Evolutionary conservation across 1,140 invertebrate genomes (phyloP).

Genomic region (Diploscapter pachys): DNA sequence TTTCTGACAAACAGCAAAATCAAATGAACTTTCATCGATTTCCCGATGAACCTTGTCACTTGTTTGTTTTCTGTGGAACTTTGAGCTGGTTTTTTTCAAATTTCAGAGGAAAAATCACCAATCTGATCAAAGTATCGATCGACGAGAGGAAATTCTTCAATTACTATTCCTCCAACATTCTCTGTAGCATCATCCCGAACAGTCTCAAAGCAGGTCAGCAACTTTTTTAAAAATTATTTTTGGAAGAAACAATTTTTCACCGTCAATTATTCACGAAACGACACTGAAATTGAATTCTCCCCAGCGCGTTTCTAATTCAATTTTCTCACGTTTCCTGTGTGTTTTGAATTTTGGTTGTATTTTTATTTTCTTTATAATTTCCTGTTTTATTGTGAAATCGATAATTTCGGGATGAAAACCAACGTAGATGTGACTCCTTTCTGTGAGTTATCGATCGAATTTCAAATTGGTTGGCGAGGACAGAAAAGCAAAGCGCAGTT

Average conservation of each 20-base stretch:
- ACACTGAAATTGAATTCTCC: too few species aligned
- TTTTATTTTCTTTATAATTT: not conserved
- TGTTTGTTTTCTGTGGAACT: not conserved
- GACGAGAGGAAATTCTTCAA: not conserved
- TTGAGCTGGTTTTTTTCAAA: not conserved
- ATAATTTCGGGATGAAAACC: too few species aligned
- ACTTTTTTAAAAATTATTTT: not conserved
- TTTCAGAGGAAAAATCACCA: constrained; percentile 6
- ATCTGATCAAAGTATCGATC: not conserved
- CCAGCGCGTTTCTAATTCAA: too few species aligned
- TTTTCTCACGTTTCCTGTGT: not conserved
- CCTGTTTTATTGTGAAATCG: not conserved
- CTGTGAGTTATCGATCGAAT: too few species aligned
- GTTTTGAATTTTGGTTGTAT: not conserved
- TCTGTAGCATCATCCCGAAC: constrained; percentile 6
- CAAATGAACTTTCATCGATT: not conserved
- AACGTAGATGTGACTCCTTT: too few species aligned
- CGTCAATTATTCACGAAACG: not conserved
- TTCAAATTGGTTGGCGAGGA: too few species aligned
- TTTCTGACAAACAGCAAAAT: not conserved
- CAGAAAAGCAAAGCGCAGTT: too few species aligned
- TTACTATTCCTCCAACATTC: constrained; percentile 10
- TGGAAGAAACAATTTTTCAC: not conserved
- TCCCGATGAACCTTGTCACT: not conserved
- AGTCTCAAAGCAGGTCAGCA: constrained; percentile 9